Evolutionary conservation across 1,140 invertebrate species (phyloP), one percentile per base, ranked within the genome.

Genomic region (Drepana arcuata): DNA sequence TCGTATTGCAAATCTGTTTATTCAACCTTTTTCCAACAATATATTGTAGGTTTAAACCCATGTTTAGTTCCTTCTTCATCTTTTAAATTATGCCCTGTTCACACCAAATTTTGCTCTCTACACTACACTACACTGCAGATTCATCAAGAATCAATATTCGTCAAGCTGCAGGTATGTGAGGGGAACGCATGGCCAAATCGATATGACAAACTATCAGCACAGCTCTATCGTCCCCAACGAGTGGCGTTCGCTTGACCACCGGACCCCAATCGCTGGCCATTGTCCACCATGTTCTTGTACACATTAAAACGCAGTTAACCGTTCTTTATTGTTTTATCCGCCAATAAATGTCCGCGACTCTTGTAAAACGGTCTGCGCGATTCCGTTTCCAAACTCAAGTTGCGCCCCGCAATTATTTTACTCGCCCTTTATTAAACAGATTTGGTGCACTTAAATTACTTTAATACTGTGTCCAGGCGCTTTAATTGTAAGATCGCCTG

Each of bases 281-380:
- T 77, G 68, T 73, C 64, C 63, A 60, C 53, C 38, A 46, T 72
- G 72, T 69, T 66, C 72, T 77, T 73, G 72, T 74, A 71, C 70
- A 66, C 70, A 81, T 81, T 77, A 79, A 77, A 79, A 73, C 61
- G 68, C 74, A 62, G 64, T 81, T 77, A 77, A 77, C 60, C 70
- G 65, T 78, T 74, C 74, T 81, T 81, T 79, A 81, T 81, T 79
- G 77, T 81, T 79, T 79, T 68, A 81, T 78, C 59, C 59, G 43
- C 66, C 65, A 69, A 78, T 73, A 75, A 73, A 72, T 70, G 69
- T 66, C 61, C 63, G 52, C 61, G 58, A 55, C 63, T 68, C 62
- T 63, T 72, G 77, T 68, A 67, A 77, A 71, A 71, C 55, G 63
- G 63, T n/a, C 24, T n/a, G n/a, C 24, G 24, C 4, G 46, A 37